Conservation (phyloP, 2,888 invertebrate genomes). For the Ophioninae sp. region DNA sequence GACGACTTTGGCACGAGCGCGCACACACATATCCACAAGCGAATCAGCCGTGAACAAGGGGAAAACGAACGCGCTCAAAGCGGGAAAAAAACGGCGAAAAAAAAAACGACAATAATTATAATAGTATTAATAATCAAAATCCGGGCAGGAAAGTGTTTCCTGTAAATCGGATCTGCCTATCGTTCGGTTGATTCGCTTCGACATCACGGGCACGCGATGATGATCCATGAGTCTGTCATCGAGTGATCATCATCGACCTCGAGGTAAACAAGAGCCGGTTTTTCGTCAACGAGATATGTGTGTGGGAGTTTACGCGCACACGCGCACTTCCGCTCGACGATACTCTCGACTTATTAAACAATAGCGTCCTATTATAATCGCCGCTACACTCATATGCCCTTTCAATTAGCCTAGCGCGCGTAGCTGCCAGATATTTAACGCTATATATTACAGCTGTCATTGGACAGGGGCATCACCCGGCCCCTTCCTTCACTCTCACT, state of each 20-base stretch:
- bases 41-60: not conserved
- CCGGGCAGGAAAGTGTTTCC: constrained; percentile 21
- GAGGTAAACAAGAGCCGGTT: constrained; percentile 9
- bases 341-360: constrained; percentile 48
- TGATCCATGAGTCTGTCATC: constrained; percentile 30
- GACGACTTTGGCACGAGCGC: constrained; percentile 11
- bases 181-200: constrained; percentile 52
- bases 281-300: not conserved
- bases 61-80: constrained; percentile 12
- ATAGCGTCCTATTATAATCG: constrained; percentile 36
- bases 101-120: constrained; percentile 11
- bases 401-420: constrained; percentile 49
- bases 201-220: not conserved
- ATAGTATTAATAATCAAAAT: not conserved
- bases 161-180: constrained; percentile 33
- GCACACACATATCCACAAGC: constrained; percentile 12
- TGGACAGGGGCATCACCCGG: constrained; percentile 4
- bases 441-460: constrained; percentile 55
- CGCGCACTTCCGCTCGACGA: constrained; percentile 38
- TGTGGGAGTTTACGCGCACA: not conserved
- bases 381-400: constrained; percentile 48
- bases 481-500: not conserved
- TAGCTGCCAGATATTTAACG: constrained; percentile 47
- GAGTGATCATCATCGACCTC: constrained; percentile 37
- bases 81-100: constrained; percentile 1